Evolutionary conservation across 2,888 invertebrate genomes (phyloP).

Genomic region (Phalera bucephala): DNA sequence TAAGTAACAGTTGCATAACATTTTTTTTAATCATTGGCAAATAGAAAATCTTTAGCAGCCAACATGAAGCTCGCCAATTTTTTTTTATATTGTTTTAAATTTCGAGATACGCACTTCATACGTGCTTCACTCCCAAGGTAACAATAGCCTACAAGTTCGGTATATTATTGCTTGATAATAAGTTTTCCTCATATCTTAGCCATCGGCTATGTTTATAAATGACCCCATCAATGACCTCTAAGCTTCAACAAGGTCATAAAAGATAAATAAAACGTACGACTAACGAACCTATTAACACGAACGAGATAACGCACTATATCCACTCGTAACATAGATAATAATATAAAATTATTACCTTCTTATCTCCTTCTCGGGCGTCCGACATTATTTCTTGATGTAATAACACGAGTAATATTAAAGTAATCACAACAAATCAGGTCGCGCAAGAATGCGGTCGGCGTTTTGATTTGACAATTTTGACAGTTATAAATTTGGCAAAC

Average conservation of each 20-base stretch:
- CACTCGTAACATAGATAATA: slow-evolving; percentile 43
- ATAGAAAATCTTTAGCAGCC: neutral
- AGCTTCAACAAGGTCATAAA: slow-evolving; percentile 53
- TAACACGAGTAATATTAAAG: slow-evolving; percentile 24
- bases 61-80: neutral
- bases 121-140: neutral
- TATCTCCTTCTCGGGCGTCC: slow-evolving; percentile 57
- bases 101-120: neutral
- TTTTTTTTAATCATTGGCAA: neutral
- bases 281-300: slow-evolving; percentile 30
- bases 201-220: slow-evolving; percentile 10
- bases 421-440: slow-evolving; percentile 23
- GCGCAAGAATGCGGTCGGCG: slow-evolving; percentile 21
- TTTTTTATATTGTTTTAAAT: neutral
- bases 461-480: slow-evolving; percentile 23
- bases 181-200: too few relatives aligned
- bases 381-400: slow-evolving; percentile 55
- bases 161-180: too few relatives aligned
- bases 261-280: slow-evolving; percentile 53
- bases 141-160: too few relatives aligned
- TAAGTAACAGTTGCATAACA: neutral
- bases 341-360: slow-evolving; percentile 67
- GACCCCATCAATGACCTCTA: slow-evolving; percentile 56
- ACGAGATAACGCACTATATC: slow-evolving; percentile 31
- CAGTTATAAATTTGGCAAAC: slow-evolving; percentile 24